phyloP scores from a whole-genome alignment of 2,888 invertebrate genomes.

The Drosophila subsilvestris region DNA sequence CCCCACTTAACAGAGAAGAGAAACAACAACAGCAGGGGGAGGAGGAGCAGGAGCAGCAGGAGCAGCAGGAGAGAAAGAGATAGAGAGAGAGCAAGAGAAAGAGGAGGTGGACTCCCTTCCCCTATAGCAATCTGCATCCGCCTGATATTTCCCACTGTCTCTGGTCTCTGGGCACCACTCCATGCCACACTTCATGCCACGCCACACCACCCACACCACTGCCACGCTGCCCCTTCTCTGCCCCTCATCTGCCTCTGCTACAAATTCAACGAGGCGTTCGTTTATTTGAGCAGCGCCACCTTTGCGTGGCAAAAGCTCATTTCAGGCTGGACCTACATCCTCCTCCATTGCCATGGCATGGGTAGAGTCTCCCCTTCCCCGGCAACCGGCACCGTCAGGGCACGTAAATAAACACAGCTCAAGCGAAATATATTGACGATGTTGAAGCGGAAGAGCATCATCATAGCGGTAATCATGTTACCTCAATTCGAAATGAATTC shows the following conservation, averaged over 20 bases:
- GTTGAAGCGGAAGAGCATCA: conserved; percentile 78
- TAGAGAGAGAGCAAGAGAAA: too few species aligned
- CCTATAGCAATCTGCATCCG: conserved; percentile 10
- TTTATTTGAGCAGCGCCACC: conserved; percentile 74
- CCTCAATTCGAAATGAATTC: conserved; percentile 84
- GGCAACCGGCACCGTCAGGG: conserved; percentile 26
- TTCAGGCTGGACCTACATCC: conserved; percentile 41
- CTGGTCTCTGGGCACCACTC: conserved; percentile 14
- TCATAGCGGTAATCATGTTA: conserved; percentile 84
- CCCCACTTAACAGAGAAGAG: conserved; percentile 56
- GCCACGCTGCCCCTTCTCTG: conserved; percentile 27
- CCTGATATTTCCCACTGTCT: not conserved
- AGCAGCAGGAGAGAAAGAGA: too few species aligned
- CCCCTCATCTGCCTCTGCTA: conserved; percentile 44
- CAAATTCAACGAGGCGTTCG: conserved; percentile 71
- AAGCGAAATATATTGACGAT: conserved; percentile 76
- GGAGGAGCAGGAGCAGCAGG: not conserved
- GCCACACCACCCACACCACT: conserved; percentile 3
- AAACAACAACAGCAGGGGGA: not conserved
- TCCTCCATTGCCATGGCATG: not conserved
- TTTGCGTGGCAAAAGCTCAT: conserved; percentile 76
- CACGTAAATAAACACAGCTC: conserved; percentile 77
- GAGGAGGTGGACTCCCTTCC: not conserved
- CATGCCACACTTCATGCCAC: conserved; percentile 10
- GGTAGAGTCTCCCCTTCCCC: not conserved